These are phyloP conservation scores for Anoncus sp. DNA, from an alignment of 2,888 invertebrate genomes.

Conservation along the genomic window DNA sequence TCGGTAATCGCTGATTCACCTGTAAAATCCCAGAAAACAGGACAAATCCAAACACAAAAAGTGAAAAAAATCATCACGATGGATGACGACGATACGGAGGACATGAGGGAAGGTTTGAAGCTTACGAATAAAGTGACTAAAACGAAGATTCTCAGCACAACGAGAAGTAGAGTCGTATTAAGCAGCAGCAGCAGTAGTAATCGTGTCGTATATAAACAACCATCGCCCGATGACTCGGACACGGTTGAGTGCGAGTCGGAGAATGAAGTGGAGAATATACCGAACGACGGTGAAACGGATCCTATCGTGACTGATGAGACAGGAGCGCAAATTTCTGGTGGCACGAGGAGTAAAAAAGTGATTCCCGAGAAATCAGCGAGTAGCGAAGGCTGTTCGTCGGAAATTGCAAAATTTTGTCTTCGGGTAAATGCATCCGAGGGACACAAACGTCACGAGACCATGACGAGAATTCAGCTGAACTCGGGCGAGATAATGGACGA, in stretches of 20 bases:
- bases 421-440: conserved; percentile 48
- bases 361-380: not conserved
- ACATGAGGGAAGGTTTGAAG: conserved; percentile 68
- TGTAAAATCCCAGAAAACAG: not conserved
- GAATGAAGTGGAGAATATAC: conserved; percentile 79
- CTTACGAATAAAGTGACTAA: conserved; percentile 62
- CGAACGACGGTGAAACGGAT: conserved; percentile 58
- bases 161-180: conserved; percentile 40
- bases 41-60: not conserved
- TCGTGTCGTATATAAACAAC: conserved; percentile 48
- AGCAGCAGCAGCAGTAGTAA: conserved; percentile 34
- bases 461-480: conserved; percentile 66
- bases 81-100: conserved; percentile 81
- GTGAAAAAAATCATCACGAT: conserved; percentile 62
- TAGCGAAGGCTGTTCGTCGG: conserved; percentile 23
- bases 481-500: conserved; percentile 59
- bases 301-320: conserved; percentile 69
- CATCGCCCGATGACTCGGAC: conserved; percentile 76
- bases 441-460: conserved; percentile 43
- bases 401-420: conserved; percentile 47
- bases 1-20: not conserved
- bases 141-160: conserved; percentile 51
- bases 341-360: conserved; percentile 30
- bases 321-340: conserved; percentile 65
- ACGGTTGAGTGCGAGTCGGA: conserved; percentile 79